Base-by-base conservation (phyloP, 2,797 vertebrate genomes). In the Rhabdophis nuchalis region DNA sequence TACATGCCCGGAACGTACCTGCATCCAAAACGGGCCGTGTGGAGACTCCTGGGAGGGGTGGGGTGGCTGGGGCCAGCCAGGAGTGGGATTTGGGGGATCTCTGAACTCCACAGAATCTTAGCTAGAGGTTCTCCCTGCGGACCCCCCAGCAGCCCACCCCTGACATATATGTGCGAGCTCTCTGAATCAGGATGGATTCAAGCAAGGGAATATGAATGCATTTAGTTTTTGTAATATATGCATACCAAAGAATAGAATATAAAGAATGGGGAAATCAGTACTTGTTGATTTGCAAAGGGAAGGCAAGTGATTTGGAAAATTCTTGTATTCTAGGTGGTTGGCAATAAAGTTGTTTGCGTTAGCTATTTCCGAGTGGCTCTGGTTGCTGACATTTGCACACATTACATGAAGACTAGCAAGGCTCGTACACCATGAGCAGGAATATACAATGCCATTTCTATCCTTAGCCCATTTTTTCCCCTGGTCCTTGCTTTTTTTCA, bases 251-350 rank as follows among this genome's bases (percentile, higher is more conserved):
- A 61, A 87, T 91, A 87, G 85, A 91, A 27, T 61, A 60, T 16
- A 58, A 87, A 60, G 60, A 53, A 20, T 4, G 5, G 8, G 27
- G 91, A 87, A 64, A 92, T 72, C 91, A 94, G 53, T 94, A 87
- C 60, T 41, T 86, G 32, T 61, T 89, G 91, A 85, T 89, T 82
- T 61, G n/a, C 89, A 93, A 93, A 92, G 57, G 12, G 60, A 61
- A 61, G 60, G 29, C 61, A 68, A 68, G 29, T 16, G 7, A n/a
- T 16, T 2, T 5, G 29, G 61, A 5, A n/a, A 5, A 32, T 68
- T 32, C 61, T 68, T 68, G 5, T 68, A 68, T 32, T 32, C 61
- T 68, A 16, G 29, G 29, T 32, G 16, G 13, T 16, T 14, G 16
- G 14, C 29, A 68, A 68, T 32, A 68, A 68, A 68, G 61, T n/a